Percentiles rank a stretch among this genome's conserved stretches.
phyloP scores from a whole-genome alignment of 2,888 invertebrate genomes.

The Megamerina dolium region DNA sequence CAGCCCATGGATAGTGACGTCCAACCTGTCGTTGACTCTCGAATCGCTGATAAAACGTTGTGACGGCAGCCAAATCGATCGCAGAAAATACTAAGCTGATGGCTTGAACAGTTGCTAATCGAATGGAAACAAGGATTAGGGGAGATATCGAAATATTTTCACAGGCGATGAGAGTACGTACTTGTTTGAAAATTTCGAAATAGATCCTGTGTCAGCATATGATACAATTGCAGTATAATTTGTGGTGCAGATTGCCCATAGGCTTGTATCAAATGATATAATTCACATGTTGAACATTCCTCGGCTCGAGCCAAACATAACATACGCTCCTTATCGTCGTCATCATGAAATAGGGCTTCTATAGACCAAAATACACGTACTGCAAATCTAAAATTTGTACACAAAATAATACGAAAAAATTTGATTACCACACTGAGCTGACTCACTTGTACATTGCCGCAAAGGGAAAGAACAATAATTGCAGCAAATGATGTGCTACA shows the following conservation, averaged over 20 bases:
- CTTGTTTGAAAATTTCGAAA: conserved; percentile 60
- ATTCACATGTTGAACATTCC: conserved; percentile 64
- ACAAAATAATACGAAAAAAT: conserved; percentile 1
- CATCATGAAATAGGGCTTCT: conserved; percentile 58
- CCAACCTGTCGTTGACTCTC: conserved; percentile 71
- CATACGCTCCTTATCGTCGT: conserved; percentile 56
- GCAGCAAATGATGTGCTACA: conserved; percentile 29
- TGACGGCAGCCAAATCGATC: conserved; percentile 63
- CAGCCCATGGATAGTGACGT: conserved; percentile 67
- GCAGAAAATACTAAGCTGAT: conserved; percentile 63
- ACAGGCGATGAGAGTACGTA: conserved; percentile 47
- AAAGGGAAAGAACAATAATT: conserved; percentile 44
- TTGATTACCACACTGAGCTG: neutral
- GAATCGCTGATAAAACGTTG: conserved; percentile 68
- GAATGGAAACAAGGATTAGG: conserved; percentile 30
- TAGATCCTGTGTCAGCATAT: conserved; percentile 57
- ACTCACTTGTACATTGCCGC: conserved; percentile 35
- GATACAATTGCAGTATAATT: conserved; percentile 59
- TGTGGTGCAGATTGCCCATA: conserved; percentile 74
- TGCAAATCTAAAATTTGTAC: conserved; percentile 53
- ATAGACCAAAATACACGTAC: conserved; percentile 71
- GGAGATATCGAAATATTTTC: neutral
- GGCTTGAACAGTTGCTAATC: conserved; percentile 62
- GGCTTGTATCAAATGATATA: conserved; percentile 72
- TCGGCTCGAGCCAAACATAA: conserved; percentile 58